Conservation (phyloP, 2,797 vertebrate species). For the Aselliscus stoliczkanus region DNA sequence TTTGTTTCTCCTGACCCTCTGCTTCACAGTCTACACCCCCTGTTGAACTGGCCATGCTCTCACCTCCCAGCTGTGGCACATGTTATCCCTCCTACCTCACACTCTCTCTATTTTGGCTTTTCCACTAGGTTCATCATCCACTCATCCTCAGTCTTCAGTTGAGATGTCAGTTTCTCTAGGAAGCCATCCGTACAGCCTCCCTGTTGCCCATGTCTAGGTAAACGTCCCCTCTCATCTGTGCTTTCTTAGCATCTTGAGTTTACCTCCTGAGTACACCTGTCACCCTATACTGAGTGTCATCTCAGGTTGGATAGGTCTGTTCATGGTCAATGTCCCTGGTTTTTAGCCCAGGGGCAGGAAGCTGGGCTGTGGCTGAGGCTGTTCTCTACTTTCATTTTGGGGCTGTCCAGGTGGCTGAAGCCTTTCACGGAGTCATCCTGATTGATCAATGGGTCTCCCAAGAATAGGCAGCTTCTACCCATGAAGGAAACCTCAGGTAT, state of each 20-base stretch:
- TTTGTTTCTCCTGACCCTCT: neutral
- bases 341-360: neutral
- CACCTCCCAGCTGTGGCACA: neutral
- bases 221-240: neutral
- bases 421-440: neutral
- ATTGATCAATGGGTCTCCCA: neutral
- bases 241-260: neutral
- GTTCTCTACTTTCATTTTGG: neutral
- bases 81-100: neutral
- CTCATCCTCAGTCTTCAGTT: neutral
- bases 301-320: neutral
- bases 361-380: neutral
- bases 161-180: neutral
- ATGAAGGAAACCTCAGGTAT: neutral
- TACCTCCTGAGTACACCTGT: neutral
- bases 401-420: neutral
- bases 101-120: neutral
- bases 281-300: neutral
- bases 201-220: neutral
- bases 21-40: neutral
- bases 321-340: neutral
- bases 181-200: neutral
- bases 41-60: neutral
- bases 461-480: neutral
- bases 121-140: neutral